Base-by-base conservation (phyloP, 1,140 invertebrate species). In the Halyomorpha halys region DNA sequence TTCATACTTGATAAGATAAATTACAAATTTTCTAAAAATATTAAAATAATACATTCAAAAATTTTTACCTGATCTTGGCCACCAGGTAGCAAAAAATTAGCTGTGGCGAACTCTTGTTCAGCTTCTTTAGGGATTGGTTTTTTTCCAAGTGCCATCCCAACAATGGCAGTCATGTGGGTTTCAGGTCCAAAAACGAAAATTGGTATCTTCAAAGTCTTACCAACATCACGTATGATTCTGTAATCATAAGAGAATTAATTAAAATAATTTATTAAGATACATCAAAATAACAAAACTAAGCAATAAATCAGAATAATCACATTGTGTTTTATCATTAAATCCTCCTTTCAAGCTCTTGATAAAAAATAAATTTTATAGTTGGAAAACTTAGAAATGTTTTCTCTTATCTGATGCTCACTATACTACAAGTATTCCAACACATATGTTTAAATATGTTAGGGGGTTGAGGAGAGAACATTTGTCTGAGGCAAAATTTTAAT, bases 131-230 rank as follows among this genome's bases (percentile, higher is more conserved):
- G 91, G 69, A 98, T 92, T 16, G 89, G 83, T 56, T 86, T 81
- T 72, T 93, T 96, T 19, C 94, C 94, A 53, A 99, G 77, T 1
- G 97, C 97, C 85, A 98, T 96, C 14, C 93, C 93, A 67, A 97
- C 97, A 73, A 99, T 98, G 13, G 94, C 89, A 0, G 97, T 99
- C 97, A 99, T 99, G 76, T 99, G 97, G 13, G 93, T 97, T 76
- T 99, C 97, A 0, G 97, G 97, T 0, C 97, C 97, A 75, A 97
- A 99, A 27, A 99, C 97, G 73, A 89, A 84, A 68, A 98, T 83
- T 0, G 95, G 93, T 71, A 99, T 91, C 56, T 89, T 89, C 21
- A 97, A 80, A 19, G 87, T 87, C 70, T 90, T 84, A 44, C 94
- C 94, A 74, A 90, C 87, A 74, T 94, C 90, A 0, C 90, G 82